Percentiles rank a stretch among this genome's conserved stretches.
Conservation (phyloP, 2,113 vertebrate genomes). For the Chloroceryle aenea region DNA sequence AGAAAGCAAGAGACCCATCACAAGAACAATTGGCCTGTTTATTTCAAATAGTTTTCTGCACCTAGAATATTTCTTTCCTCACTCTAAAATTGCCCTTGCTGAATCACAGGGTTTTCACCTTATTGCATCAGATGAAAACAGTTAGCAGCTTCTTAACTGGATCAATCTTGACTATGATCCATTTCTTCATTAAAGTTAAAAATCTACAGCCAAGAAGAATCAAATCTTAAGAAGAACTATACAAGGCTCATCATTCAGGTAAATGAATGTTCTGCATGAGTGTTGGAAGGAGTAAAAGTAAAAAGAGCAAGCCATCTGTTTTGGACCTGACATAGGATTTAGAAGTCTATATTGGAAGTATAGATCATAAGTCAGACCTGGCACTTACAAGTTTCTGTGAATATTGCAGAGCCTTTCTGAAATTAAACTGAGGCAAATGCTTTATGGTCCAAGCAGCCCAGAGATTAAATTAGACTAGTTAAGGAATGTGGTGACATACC, state of each 20-base stretch:
- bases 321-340: slow-evolving; percentile 34
- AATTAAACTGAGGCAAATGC: slow-evolving; percentile 15
- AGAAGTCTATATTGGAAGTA: slow-evolving; percentile 8
- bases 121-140: slow-evolving; percentile 18
- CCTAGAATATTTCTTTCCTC: not conserved
- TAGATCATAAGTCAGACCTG: slow-evolving; percentile 51
- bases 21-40: not conserved
- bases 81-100: not conserved
- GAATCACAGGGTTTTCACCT: not conserved
- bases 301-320: slow-evolving; percentile 50
- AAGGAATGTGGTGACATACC: not conserved
- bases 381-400: slow-evolving; percentile 27
- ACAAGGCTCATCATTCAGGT: slow-evolving; percentile 59
- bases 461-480: not conserved
- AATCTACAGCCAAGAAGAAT: slow-evolving; percentile 33
- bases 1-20: not conserved
- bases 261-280: slow-evolving; percentile 63
- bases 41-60: not conserved
- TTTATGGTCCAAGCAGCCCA: not conserved
- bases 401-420: slow-evolving; percentile 14
- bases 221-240: slow-evolving; percentile 48
- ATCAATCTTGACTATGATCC: slow-evolving; percentile 61
- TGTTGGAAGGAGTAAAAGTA: slow-evolving; percentile 10
- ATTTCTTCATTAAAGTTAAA: slow-evolving; percentile 65
- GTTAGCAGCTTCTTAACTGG: slow-evolving; percentile 18